Evolutionary conservation across 64 coral and sea anemone genomes (phyloP).

Genomic region (Cladopsammia gracilis): DNA sequence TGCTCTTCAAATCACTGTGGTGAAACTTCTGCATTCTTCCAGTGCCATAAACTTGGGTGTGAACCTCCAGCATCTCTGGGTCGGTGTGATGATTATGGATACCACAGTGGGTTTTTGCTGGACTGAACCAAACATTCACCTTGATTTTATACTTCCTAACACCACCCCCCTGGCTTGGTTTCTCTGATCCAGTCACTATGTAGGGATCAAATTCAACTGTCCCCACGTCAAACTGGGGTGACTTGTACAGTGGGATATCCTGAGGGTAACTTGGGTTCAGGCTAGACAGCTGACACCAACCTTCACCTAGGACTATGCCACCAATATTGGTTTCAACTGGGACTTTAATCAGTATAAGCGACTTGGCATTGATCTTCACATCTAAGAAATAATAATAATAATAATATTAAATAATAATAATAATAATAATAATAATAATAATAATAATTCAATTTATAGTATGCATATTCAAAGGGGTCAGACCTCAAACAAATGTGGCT

Average conservation of each 20-base stretch:
- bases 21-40: conserved; percentile 88
- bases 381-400: conserved; percentile 9
- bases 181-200: conserved; percentile 24
- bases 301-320: conserved; percentile 57
- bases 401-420: too few relatives aligned
- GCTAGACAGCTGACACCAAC: conserved; percentile 67
- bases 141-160: conserved; percentile 66
- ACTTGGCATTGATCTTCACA: conserved; percentile 73
- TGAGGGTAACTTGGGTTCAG: conserved; percentile 32
- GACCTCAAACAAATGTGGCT: too few relatives aligned
- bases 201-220: conserved; percentile 68
- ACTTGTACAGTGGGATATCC: conserved; percentile 79
- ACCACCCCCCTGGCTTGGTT: not conserved
- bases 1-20: conserved; percentile 54
- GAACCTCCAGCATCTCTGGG: conserved; percentile 78
- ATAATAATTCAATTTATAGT: too few relatives aligned
- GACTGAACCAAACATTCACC: conserved; percentile 83
- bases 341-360: conserved; percentile 66
- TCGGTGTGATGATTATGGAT: conserved; percentile 68
- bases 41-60: conserved; percentile 77
- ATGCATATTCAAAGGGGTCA: too few relatives aligned
- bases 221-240: conserved; percentile 85
- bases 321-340: conserved; percentile 46
- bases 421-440: not conserved
- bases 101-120: conserved; percentile 70